Evolutionary conservation across 2,888 invertebrate genomes (phyloP), one percentile per base, ranked within the genome.

Genomic region (Eurois occulta): DNA sequence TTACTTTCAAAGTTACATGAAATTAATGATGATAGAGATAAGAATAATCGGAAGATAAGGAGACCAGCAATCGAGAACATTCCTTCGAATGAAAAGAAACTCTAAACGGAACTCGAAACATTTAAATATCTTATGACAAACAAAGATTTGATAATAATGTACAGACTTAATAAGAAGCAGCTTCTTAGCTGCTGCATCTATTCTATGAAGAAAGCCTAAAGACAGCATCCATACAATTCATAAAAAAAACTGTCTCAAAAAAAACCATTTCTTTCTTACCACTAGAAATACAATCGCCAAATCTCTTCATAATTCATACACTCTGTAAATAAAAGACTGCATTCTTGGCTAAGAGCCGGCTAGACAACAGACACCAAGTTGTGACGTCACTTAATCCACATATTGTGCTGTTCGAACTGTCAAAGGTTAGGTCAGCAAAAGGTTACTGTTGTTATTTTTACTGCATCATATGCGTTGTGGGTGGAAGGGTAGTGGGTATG

Each of bases 301-400:
- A 62, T 1, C 24, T 43, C 28, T 38, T 68, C 21, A 80, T 74
- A 74, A 64, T 72, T 81, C 38, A 72, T 43, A 32, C 0, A 18
- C 18, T 28, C 21, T 13, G 58, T 69, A 66, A 52, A 68, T 77
- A 77, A 72, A 81, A 75, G 13, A 68, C 60, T 65, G 73, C 73
- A 77, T 85, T 83, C 77, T 85, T 86, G 75, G 86, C 77, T 65
- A 60, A 24, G 41, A 72, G 55, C 38, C 74, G 74, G 60, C 65
- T 28, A 74, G 78, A 72, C 73, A 16, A 41, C 11, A 46, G 41
- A 16, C 52, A 72, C 10, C 24, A 60, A 62, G 24, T 48, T 55
- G 65, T 77, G 72, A 77, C 78, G 65, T 77, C 60, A 77, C 28
- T 43, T 3, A 7, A 21, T 38, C 7, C 13, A 28, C 24, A 58